These are phyloP conservation scores for Rhinoderma darwinii DNA, from an alignment of 2,113 vertebrate genomes.

Conservation along the genomic window DNA sequence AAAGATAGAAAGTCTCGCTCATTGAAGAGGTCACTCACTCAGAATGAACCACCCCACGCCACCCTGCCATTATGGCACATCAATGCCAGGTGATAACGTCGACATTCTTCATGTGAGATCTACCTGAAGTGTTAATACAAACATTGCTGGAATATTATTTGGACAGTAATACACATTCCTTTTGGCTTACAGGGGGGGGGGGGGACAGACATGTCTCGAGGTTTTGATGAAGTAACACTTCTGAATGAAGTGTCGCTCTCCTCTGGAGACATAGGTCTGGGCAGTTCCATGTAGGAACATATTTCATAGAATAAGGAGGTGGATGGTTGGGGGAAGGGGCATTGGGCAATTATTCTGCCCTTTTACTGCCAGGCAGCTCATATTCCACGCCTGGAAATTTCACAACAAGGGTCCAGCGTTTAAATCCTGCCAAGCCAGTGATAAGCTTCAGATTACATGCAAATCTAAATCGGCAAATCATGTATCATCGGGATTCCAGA, in stretches of 20 bases:
- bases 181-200: not conserved
- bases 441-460: constrained; percentile 7
- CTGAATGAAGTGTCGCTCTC: constrained; percentile 10
- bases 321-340: no score
- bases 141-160: not conserved
- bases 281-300: not conserved
- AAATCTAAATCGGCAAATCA: constrained; percentile 15
- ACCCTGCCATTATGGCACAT: not conserved
- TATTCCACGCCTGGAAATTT: not conserved
- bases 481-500: constrained; percentile 6
- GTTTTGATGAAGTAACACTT: constrained; percentile 24
- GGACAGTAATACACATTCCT: constrained; percentile 35
- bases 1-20: constrained; percentile 8
- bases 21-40: not conserved
- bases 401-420: not conserved
- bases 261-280: constrained; percentile 1
- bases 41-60: not conserved
- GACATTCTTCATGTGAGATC: constrained; percentile 14
- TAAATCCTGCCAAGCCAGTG: not conserved
- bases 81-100: not conserved
- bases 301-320: not conserved
- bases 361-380: not conserved
- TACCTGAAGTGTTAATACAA: not conserved
- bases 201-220: constrained; percentile 23
- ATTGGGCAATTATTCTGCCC: not conserved